Percentiles rank a stretch among this genome's conserved stretches.
phyloP scores from a whole-genome alignment of 2,797 vertebrate species.

The Parambassis ranga region DNA sequence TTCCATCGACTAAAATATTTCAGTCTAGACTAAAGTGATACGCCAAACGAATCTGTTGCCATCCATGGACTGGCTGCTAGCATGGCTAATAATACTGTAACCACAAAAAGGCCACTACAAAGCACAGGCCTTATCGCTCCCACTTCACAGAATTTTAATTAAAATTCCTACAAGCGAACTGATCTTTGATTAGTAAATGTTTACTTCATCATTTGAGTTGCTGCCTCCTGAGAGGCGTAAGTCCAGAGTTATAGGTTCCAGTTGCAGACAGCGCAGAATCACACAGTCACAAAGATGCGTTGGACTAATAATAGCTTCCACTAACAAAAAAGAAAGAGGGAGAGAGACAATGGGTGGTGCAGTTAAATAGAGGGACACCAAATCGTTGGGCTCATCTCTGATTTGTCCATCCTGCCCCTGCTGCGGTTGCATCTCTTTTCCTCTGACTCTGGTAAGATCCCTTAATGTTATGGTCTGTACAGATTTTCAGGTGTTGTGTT shows the following conservation, averaged over 20 bases:
- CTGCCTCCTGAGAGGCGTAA: neutral
- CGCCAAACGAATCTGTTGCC: neutral
- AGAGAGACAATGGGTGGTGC: conserved; percentile 56
- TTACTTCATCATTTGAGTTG: neutral
- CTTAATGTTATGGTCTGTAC: neutral
- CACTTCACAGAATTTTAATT: too few species aligned
- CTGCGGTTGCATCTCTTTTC: conserved; percentile 10
- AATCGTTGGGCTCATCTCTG: conserved; percentile 39
- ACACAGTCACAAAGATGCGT: conserved; percentile 36
- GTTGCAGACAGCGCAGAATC: conserved; percentile 29
- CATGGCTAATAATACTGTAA: neutral
- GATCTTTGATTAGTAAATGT: neutral
- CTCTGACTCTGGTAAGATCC: conserved; percentile 57
- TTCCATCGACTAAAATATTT: neutral
- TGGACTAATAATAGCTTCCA: conserved; percentile 71
- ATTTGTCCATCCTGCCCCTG: conserved; percentile 30
- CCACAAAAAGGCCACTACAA: neutral
- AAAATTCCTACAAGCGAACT: neutral
- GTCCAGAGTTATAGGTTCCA: conserved; percentile 2
- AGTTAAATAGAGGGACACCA: conserved; percentile 63
- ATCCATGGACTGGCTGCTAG: neutral
- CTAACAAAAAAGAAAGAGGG: conserved; percentile 56
- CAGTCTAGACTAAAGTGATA: neutral
- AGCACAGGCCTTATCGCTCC: neutral
- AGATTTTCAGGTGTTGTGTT: neutral